phyloP scores from a whole-genome alignment of 1,140 invertebrate genomes.

The Dreissena rostriformis region DNA sequence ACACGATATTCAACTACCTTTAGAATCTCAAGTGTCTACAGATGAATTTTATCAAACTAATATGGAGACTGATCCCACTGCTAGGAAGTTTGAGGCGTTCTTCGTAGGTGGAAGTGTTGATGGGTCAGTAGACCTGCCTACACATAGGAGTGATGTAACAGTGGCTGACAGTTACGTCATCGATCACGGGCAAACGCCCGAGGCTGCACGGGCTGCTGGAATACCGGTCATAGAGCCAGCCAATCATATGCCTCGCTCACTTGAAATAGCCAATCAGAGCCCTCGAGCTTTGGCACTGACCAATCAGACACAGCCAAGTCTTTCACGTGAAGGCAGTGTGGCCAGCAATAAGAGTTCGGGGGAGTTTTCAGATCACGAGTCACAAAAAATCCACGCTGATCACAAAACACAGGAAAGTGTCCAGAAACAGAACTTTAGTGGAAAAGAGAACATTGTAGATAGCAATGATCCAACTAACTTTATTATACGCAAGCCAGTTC shows the following conservation, averaged over 20 bases:
- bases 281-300: neutral
- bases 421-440: constrained; percentile 17
- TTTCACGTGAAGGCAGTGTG: constrained; percentile 73
- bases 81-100: constrained; percentile 54
- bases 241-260: neutral
- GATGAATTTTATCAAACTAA: too few relatives aligned
- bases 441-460: constrained; percentile 3
- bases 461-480: constrained; percentile 22
- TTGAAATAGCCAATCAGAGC: neutral
- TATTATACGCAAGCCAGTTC: constrained; percentile 48
- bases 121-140: constrained; percentile 22
- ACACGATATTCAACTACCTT: neutral
- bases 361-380: constrained; percentile 79
- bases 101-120: constrained; percentile 35
- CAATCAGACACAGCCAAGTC: constrained; percentile 10
- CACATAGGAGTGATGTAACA: constrained; percentile 52
- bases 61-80: neutral
- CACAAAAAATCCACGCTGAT: constrained; percentile 77
- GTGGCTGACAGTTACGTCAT: constrained; percentile 68
- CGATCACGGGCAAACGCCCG: constrained; percentile 62
- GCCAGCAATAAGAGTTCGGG: constrained; percentile 75
- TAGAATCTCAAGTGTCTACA: neutral
- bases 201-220: constrained; percentile 71
- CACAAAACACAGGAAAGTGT: constrained; percentile 70
- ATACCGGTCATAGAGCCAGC: constrained; percentile 71